These are phyloP conservation scores for Sus scrofa DNA, from an alignment of 2,113 vertebrate genomes.

Conservation along the genomic window T2T-Sscrofa CM000813.6:48179001-48179500, in stretches of 20 bases:
- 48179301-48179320: neutral
- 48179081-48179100: neutral
- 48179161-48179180: conserved; percentile 52
- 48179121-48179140: neutral
- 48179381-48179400: conserved; percentile 29
- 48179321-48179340: neutral
- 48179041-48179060: no score
- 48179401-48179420: conserved; percentile 14
- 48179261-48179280: neutral
- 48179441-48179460: conserved; percentile 13
- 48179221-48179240: conserved; percentile 47
- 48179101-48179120: neutral
- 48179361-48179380: neutral
- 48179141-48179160: neutral
- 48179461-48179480: conserved; percentile 25
- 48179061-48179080: no score
- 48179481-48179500: neutral
- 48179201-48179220: conserved; percentile 53
- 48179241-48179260: neutral
- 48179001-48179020: no score
- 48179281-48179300: conserved; percentile 45
- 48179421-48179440: neutral
- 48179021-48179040: no score
- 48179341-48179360: neutral
- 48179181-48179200: conserved; percentile 56